Conservation (phyloP, 1,140 invertebrate genomes). For the Cheumatopsyche charites region DNA sequence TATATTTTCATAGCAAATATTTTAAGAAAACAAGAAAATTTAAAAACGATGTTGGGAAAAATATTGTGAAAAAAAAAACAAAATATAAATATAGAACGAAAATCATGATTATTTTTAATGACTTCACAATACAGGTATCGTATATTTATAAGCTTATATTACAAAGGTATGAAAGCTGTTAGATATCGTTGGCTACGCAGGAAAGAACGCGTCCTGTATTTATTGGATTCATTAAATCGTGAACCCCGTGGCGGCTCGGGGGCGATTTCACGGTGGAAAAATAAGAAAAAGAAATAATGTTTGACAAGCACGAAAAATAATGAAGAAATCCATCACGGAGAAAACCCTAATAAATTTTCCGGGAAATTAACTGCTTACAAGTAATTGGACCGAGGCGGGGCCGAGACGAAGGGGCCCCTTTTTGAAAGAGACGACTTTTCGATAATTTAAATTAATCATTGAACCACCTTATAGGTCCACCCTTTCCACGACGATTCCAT, state of each 20-base stretch:
- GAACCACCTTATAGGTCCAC: not conserved
- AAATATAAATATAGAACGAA: too few species aligned
- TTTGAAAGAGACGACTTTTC: conserved; percentile 6
- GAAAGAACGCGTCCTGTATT: conserved; percentile 30
- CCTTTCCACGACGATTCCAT: not conserved
- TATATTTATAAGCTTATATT: too few species aligned
- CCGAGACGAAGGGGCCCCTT: not conserved
- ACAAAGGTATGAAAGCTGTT: not conserved
- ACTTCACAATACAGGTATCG: too few species aligned
- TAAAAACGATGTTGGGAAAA: too few species aligned
- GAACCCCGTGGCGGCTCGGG: conserved; percentile 1
- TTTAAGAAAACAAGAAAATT: too few species aligned
- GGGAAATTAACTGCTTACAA: conserved; percentile 36
- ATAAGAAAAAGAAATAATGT: conserved; percentile 36
- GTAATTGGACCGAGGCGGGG: conserved; percentile 26
- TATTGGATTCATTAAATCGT: conserved; percentile 37
- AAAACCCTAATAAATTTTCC: conserved; percentile 41
- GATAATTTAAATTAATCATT: conserved; percentile 31
- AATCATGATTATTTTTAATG: too few species aligned
- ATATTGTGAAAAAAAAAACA: too few species aligned
- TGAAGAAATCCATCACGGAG: conserved; percentile 38
- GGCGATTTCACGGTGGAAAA: not conserved
- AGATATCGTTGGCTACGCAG: not conserved
- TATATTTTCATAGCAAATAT: too few species aligned
- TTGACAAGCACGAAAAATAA: conserved; percentile 39